Conservation (phyloP, 2,113 vertebrate genomes). For the Acinonyx jubatus region DNA sequence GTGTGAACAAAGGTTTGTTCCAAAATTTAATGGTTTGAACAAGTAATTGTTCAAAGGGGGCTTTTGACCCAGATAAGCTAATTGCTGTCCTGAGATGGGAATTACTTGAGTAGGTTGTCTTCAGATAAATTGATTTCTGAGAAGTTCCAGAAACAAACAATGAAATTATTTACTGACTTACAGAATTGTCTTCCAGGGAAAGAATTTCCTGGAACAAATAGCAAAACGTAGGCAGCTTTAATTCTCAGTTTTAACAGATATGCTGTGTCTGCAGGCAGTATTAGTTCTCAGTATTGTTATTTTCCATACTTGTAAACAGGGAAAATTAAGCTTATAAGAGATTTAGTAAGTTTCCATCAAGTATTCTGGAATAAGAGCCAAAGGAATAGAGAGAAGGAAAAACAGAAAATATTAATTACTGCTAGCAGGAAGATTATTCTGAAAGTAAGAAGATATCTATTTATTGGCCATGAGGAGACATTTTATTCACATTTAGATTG, state of each 20-base stretch:
- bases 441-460: background rate
- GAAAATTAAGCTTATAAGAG: background rate
- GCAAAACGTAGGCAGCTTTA: background rate
- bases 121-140: background rate
- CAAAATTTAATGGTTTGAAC: background rate
- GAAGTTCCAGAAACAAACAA: background rate
- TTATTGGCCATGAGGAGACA: background rate
- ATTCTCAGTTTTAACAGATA: background rate
- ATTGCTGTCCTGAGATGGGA: background rate
- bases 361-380: background rate
- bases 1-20: background rate
- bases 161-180: background rate
- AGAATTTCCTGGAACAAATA: background rate
- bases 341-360: background rate
- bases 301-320: background rate
- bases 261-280: background rate
- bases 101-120: background rate
- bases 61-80: background rate
- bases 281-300: background rate
- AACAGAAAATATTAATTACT: background rate
- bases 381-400: background rate
- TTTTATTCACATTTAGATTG: background rate
- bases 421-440: background rate
- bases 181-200: background rate
- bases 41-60: background rate